A percentile compares a stretch with the other conserved stretches of the same genome.
phyloP scores from a whole-genome alignment of 2,797 vertebrate genomes.

The Schizopygopsis pylzovi region DNA sequence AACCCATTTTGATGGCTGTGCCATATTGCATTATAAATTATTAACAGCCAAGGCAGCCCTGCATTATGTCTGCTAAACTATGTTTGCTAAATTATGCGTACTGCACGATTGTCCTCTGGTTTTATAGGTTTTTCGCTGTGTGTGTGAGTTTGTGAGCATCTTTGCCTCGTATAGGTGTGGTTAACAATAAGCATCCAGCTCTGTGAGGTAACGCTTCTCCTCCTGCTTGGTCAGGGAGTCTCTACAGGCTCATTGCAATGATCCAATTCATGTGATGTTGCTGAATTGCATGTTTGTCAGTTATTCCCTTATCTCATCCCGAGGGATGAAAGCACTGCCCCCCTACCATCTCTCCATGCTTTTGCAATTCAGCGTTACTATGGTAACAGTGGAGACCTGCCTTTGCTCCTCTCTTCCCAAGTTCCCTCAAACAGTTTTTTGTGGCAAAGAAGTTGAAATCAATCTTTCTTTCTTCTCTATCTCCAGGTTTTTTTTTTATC shows the following conservation, averaged over 20 bases:
- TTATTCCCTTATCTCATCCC: slow-evolving; percentile 53
- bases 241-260: slow-evolving; percentile 35
- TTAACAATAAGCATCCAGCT: slow-evolving; percentile 3
- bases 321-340: slow-evolving; percentile 53
- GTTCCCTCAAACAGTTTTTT: slow-evolving; percentile 29
- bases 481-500: slow-evolving; percentile 38
- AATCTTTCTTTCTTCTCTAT: slow-evolving; percentile 22
- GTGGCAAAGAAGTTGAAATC: slow-evolving; percentile 6
- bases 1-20: slow-evolving; percentile 81
- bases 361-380: slow-evolving; percentile 82
- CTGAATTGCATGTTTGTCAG: slow-evolving; percentile 51
- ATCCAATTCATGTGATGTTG: slow-evolving; percentile 43
- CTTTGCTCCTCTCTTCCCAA: slow-evolving; percentile 53
- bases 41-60: slow-evolving; percentile 73
- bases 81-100: slow-evolving; percentile 68
- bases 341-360: slow-evolving; percentile 73
- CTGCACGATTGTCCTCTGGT: slow-evolving; percentile 50
- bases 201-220: slow-evolving; percentile 12
- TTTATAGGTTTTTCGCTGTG: slow-evolving; percentile 32
- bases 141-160: neutral
- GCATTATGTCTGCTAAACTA: slow-evolving; percentile 75
- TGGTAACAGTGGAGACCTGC: slow-evolving; percentile 80
- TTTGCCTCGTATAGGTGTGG: slow-evolving; percentile 5
- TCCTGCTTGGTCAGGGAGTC: slow-evolving; percentile 52
- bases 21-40: slow-evolving; percentile 85